phyloP scores from a whole-genome alignment of 2,113 vertebrate genomes.

The Salvelinus fontinalis region DNA sequence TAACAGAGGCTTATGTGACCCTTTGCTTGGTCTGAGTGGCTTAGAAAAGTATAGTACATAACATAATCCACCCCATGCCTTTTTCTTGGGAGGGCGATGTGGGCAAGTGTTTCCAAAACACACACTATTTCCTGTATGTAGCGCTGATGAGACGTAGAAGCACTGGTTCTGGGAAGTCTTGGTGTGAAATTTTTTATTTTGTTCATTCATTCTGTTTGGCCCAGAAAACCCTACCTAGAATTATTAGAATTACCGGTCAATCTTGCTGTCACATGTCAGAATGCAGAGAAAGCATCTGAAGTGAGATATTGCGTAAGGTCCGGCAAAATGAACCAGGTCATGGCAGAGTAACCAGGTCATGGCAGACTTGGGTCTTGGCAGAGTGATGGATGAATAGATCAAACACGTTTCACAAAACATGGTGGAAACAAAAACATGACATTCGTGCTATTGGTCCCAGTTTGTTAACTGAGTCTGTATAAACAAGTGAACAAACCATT shows the following conservation, averaged over 20 bases:
- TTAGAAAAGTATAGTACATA: neutral
- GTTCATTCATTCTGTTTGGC: neutral
- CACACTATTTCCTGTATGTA: neutral
- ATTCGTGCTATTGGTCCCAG: neutral
- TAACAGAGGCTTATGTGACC: neutral
- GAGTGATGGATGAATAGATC: neutral
- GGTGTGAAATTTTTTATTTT: neutral
- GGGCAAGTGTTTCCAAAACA: neutral
- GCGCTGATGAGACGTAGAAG: too few species aligned
- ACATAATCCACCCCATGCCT: too few species aligned
- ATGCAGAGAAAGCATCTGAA: neutral
- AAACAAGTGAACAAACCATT: neutral
- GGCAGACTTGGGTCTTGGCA: neutral
- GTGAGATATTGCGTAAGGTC: neutral
- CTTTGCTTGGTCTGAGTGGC: neutral
- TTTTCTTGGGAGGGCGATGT: neutral
- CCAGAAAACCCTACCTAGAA: neutral
- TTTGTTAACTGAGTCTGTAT: neutral
- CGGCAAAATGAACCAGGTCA: neutral
- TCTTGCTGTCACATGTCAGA: neutral
- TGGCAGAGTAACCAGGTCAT: neutral
- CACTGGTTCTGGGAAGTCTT: neutral
- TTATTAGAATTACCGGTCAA: neutral
- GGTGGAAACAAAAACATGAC: neutral
- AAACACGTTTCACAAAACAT: neutral